Evolutionary conservation across 1,140 invertebrate genomes (phyloP).

Genomic region (Globodera rostochiensis): DNA sequence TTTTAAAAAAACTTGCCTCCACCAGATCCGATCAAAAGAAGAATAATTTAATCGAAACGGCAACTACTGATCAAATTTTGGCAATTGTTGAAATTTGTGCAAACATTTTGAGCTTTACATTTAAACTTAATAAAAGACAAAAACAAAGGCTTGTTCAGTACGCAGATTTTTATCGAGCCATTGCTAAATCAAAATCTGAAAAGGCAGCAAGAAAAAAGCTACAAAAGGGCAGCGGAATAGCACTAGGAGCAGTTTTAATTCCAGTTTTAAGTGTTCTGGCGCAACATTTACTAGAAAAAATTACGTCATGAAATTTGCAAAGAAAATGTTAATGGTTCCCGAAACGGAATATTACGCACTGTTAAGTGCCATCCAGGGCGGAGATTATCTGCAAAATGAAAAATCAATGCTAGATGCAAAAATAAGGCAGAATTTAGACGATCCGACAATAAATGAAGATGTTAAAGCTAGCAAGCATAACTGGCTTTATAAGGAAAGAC

Average conservation of each 20-base stretch:
- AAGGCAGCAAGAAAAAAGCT: constrained; percentile 33
- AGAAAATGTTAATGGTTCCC: constrained; percentile 8
- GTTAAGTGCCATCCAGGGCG: constrained; percentile 20
- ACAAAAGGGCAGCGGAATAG: constrained; percentile 14
- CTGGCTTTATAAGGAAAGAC: no score
- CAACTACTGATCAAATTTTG: constrained; percentile 15
- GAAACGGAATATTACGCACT: constrained; percentile 24
- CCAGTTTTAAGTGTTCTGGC: no score
- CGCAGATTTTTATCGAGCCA: no score
- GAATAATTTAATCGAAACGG: no score
- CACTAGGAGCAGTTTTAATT: no score
- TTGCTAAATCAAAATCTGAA: constrained; percentile 33
- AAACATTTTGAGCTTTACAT: constrained; percentile 24
- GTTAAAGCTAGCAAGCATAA: no score
- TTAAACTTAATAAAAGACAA: constrained; percentile 27
- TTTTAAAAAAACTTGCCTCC: no score
- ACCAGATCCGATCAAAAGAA: no score
- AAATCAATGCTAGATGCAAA: background rate
- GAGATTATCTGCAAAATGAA: background rate
- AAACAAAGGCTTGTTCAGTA: background rate
- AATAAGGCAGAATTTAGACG: background rate
- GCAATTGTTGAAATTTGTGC: constrained; percentile 42
- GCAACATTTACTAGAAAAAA: no score
- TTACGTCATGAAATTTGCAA: no score
- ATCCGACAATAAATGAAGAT: background rate